phyloP scores from a whole-genome alignment of 53 echinoderm and acorn worm species.

The Luidia sarsii region DNA sequence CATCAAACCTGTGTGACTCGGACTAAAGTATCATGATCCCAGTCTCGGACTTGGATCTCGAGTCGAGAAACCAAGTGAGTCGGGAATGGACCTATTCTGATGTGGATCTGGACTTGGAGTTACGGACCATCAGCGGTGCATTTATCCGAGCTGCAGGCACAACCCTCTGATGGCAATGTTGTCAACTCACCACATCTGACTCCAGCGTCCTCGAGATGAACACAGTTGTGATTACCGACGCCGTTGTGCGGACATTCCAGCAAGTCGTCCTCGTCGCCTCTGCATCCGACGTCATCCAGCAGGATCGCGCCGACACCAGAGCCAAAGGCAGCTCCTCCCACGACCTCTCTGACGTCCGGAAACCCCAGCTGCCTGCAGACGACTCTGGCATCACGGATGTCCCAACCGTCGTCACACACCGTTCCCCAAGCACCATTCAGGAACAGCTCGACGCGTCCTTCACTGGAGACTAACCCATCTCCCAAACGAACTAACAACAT shows the following conservation, averaged over 20 bases:
- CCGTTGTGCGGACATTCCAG: conserved; percentile 20
- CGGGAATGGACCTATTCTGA: not conserved
- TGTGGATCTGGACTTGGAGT: not conserved
- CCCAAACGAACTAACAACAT: conserved; percentile 31
- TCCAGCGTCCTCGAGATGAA: conserved; percentile 6
- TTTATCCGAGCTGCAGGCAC: not conserved
- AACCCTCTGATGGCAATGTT: not conserved
- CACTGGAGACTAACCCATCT: conserved; percentile 23
- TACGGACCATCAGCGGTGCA: not conserved
- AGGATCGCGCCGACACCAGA: not conserved
- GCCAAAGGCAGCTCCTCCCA: not conserved
- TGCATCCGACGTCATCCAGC: not conserved
- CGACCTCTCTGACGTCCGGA: not conserved
- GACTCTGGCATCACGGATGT: conserved; percentile 42
- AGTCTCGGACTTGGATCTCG: no score
- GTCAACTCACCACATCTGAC: not conserved
- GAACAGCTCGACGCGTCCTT: conserved; percentile 49
- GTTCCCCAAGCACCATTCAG: conserved; percentile 48
- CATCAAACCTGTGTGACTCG: not conserved
- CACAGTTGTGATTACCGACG: not conserved
- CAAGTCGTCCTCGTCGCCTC: not conserved
- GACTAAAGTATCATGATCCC: not conserved
- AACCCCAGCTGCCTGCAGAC: conserved; percentile 54
- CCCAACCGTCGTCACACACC: conserved; percentile 50
- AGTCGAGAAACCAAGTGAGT: not conserved